Base-by-base conservation (phyloP, 1,140 invertebrate genomes). In the Acromyrmex echinatior region DNA sequence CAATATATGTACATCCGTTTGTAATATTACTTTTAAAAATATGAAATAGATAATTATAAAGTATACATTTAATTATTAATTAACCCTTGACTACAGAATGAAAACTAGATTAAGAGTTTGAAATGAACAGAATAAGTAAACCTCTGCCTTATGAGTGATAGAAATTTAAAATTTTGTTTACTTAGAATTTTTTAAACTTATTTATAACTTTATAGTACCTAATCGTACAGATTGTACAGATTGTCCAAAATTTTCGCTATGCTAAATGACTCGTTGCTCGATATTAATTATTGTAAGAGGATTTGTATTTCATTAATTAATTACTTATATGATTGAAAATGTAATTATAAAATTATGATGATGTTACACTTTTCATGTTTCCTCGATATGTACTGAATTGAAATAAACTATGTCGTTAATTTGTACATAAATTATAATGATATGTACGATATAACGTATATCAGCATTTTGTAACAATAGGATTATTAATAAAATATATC, bases 321-420 rank as follows among this genome's bases (percentile, higher is more conserved):
- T 51, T 49, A 28, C 60, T 60, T 76, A 21, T 39, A 3, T 39
- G 0, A 25, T 62, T 21, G 1, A 45, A 77, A 77, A 39, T 58
- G 12, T 12, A 35, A 28, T 45, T 60, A 77, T 28, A 28, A 78
- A 49, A n/a, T 51, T 21, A 58, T 39, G 4, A 39, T 9, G 35
- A 2, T 35, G 70, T 56, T 58, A 35, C 35, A 56, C 12, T 28
- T 31, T 14, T 31, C 7, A 25, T 28, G 9, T 0, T 73, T 49
- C 2, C 21, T 81, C 35, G 9, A 65, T 35, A 10, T n/a, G 6
- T 10, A 53, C 21, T 53, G 18, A 49, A 56, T 6, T 68, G 45
- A 28, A 51, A 86, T 53, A 60, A 86, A 62, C 28, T 80, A 79
- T 86, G 58, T 90, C 80, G 84, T 87, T 90, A 90, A 87, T 86